phyloP scores from a whole-genome alignment of 2,113 vertebrate genomes.

The Corynorhinus townsendii region DNA sequence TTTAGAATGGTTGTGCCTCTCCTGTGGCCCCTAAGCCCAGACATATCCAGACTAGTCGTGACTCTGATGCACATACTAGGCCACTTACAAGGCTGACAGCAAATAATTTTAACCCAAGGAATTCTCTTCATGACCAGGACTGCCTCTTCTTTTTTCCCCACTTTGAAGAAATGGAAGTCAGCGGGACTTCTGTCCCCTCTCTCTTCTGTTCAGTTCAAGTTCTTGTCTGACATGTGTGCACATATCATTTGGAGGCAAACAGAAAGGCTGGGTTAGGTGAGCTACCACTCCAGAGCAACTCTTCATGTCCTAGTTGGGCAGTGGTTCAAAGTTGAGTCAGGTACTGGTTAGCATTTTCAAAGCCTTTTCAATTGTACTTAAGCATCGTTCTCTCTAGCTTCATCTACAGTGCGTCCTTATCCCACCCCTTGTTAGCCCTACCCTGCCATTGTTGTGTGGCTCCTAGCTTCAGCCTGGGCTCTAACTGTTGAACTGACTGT shows the following conservation, averaged over 20 bases:
- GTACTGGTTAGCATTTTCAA: too few relatives aligned
- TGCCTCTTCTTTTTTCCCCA: not conserved
- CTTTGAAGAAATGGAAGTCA: constrained; percentile 8
- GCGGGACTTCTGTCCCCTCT: not conserved
- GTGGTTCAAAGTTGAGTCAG: not conserved
- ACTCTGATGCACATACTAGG: not conserved
- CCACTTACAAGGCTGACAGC: not conserved
- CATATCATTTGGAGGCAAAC: not conserved
- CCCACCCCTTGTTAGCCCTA: accelerated
- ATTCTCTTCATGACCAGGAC: not conserved
- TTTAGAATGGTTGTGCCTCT: not conserved
- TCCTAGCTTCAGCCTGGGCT: not conserved
- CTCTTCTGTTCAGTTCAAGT: not conserved
- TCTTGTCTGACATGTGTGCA: not conserved
- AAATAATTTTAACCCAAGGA: not conserved
- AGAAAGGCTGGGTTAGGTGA: not conserved
- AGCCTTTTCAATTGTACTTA: not conserved
- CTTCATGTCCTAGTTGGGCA: not conserved
- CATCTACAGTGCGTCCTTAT: not conserved
- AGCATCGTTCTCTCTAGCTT: not conserved
- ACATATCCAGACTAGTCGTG: not conserved
- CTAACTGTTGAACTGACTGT: not conserved
- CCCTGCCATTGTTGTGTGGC: accelerated
- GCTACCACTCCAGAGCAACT: not conserved
- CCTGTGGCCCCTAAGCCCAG: not conserved